Conservation (phyloP, 2,113 vertebrate species). For the Paradoxurus hermaphroditus region DNA sequence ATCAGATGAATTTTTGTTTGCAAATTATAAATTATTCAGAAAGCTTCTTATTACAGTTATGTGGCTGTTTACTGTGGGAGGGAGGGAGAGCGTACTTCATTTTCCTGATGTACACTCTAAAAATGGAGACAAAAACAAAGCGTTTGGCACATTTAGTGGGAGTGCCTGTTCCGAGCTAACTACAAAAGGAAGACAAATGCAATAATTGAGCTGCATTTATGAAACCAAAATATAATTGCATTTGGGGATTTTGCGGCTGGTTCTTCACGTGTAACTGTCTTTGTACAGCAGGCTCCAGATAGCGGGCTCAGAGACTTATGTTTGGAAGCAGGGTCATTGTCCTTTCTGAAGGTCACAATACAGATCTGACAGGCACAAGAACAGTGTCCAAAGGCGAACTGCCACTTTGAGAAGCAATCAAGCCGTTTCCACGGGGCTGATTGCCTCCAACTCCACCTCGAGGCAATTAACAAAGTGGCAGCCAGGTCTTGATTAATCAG, state of each 20-base stretch:
- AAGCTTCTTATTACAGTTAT: constrained; percentile 68
- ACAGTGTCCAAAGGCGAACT: constrained; percentile 48
- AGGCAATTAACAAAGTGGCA: constrained; percentile 69
- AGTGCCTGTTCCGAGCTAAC: constrained; percentile 53
- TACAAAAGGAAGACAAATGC: constrained; percentile 64
- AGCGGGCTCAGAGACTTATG: neutral
- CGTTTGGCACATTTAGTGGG: constrained; percentile 48
- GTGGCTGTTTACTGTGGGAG: constrained; percentile 49
- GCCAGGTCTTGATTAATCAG: constrained; percentile 74
- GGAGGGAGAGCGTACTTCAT: constrained; percentile 23
- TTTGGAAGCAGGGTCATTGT: neutral
- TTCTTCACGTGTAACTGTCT: neutral
- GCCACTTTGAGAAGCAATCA: constrained; percentile 72
- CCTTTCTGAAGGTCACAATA: constrained; percentile 60
- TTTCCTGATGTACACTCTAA: constrained; percentile 52
- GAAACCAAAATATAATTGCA: constrained; percentile 39
- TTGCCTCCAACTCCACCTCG: constrained; percentile 74
- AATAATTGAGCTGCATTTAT: constrained; percentile 52
- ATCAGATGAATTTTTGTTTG: constrained; percentile 75
- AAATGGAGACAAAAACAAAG: constrained; percentile 64
- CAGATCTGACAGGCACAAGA: constrained; percentile 47
- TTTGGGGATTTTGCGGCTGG: neutral
- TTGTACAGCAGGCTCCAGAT: neutral
- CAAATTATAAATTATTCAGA: constrained; percentile 79
- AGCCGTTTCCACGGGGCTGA: constrained; percentile 53